These are phyloP conservation scores for Ctena decussata DNA, from an alignment of 2,888 invertebrate genomes.

Conservation along the genomic window DNA sequence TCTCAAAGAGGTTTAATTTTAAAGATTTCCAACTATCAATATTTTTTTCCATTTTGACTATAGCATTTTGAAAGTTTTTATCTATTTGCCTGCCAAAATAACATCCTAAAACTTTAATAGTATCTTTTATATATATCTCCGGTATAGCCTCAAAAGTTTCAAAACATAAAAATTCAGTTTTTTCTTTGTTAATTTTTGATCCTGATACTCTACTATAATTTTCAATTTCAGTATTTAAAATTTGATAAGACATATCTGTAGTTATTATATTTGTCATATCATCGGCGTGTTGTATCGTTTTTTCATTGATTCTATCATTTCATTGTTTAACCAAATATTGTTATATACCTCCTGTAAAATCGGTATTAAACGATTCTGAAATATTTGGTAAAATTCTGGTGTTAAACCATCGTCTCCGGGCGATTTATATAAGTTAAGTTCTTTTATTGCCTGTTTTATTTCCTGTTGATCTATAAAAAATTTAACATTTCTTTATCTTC, in stretches of 20 bases:
- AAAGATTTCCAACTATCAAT: neutral
- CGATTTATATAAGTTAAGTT: neutral
- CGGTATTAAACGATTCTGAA: neutral
- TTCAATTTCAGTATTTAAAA: neutral
- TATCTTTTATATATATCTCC: neutral
- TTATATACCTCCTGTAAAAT: neutral
- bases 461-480: neutral
- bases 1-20: neutral
- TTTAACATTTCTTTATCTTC: neutral
- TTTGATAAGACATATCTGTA: neutral
- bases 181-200: constrained; percentile 24
- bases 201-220: constrained; percentile 7
- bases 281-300: constrained; percentile 23
- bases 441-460: neutral
- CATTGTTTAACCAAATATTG: neutral
- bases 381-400: neutral
- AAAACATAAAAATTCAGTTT: constrained; percentile 11
- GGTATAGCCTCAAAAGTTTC: neutral
- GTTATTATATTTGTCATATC: constrained; percentile 6
- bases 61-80: neutral
- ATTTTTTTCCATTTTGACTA: neutral
- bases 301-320: neutral
- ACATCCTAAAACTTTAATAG: neutral
- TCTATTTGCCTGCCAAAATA: neutral
- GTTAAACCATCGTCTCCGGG: neutral